A percentile compares a stretch with the other conserved stretches of the same genome.
Conservation (phyloP, 2,888 invertebrate species). For the Coenonympha arcania region DNA sequence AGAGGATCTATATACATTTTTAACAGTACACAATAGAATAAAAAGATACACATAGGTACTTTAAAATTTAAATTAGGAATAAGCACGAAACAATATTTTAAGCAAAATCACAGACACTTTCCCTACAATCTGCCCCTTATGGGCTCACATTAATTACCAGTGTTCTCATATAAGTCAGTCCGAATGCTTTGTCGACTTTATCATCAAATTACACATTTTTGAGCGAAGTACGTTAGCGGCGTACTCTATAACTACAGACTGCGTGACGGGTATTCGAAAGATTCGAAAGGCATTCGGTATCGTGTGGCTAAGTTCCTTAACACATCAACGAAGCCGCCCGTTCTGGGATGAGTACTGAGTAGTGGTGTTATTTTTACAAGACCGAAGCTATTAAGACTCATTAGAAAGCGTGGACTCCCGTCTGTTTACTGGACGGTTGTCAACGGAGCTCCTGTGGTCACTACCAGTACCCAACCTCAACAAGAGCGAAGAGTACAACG, state of each 20-base stretch:
- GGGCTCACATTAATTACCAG: conserved; percentile 11
- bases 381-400: too few species aligned
- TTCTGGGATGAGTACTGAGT: too few species aligned
- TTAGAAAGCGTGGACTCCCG: too few species aligned
- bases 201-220: conserved; percentile 9
- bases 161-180: conserved; percentile 14
- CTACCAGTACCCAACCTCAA: too few species aligned
- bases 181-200: conserved; percentile 8
- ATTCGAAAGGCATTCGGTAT: background rate
- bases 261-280: background rate
- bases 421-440: too few species aligned
- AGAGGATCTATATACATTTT: conserved; percentile 66
- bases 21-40: conserved; percentile 47
- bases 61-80: conserved; percentile 60
- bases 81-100: conserved; percentile 64
- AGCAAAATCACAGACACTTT: conserved; percentile 73
- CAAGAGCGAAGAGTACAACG: too few species aligned
- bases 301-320: too few species aligned
- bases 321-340: too few species aligned
- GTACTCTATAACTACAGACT: background rate
- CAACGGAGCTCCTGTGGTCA: too few species aligned
- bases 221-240: conserved; percentile 2
- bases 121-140: conserved; percentile 55
- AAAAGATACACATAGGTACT: conserved; percentile 48
- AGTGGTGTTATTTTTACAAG: too few species aligned